phyloP scores from a whole-genome alignment of 2,888 invertebrate species.

The Meganola albula region DNA sequence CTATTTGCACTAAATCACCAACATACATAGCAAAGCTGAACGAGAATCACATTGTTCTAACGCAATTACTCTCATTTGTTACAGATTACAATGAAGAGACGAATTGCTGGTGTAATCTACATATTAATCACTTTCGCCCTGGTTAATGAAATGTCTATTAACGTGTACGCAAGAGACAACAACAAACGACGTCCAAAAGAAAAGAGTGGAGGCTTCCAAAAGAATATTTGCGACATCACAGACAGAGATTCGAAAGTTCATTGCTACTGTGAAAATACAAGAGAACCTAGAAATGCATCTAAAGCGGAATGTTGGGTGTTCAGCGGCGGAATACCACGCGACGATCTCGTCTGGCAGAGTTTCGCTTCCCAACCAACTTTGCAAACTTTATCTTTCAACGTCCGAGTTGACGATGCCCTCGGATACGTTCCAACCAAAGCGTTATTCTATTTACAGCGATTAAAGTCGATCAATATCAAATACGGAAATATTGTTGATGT shows the following conservation, averaged over 20 bases:
- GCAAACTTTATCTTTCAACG: constrained; percentile 83
- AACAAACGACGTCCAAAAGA: constrained; percentile 66
- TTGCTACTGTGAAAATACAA: constrained; percentile 82
- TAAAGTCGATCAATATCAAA: constrained; percentile 82
- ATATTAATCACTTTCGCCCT: constrained; percentile 64
- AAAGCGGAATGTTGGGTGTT: constrained; percentile 89
- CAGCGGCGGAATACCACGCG: constrained; percentile 80
- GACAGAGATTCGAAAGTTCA: constrained; percentile 77
- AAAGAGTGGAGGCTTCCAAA: constrained; percentile 66
- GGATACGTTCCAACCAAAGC: constrained; percentile 85
- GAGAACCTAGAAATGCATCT: constrained; percentile 77
- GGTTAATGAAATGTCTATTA: constrained; percentile 68
- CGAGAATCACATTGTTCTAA: constrained; percentile 27
- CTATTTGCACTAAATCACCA: constrained; percentile 14
- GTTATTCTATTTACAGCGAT: constrained; percentile 80
- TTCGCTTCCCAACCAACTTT: constrained; percentile 85
- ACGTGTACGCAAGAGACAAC: constrained; percentile 65
- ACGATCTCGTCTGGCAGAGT: constrained; percentile 85
- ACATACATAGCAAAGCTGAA: constrained; percentile 23
- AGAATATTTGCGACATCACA: constrained; percentile 78
- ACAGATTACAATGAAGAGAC: constrained; percentile 66
- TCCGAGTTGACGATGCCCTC: constrained; percentile 82
- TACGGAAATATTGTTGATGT: constrained; percentile 85
- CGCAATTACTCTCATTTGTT: constrained; percentile 51
- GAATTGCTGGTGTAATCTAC: constrained; percentile 60